phyloP scores from a whole-genome alignment of 2,888 invertebrate species.

The Coleophora deauratella region DNA sequence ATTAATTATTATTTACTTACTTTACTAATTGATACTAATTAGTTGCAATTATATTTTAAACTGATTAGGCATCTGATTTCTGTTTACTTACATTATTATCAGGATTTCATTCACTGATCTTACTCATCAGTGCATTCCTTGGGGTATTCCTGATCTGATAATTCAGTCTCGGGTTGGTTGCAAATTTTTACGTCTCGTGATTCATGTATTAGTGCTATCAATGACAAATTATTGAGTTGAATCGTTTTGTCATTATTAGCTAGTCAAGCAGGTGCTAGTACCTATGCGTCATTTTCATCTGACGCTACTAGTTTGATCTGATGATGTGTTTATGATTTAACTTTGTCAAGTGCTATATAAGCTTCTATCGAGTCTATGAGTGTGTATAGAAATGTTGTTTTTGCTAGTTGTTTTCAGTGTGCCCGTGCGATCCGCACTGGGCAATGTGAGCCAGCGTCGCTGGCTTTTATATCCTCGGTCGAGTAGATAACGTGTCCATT shows the following conservation, averaged over 20 bases:
- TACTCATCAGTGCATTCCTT: constrained; percentile 16
- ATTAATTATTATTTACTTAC: too few relatives aligned
- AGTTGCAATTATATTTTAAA: background rate
- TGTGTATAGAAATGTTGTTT: constrained; percentile 3
- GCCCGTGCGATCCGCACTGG: constrained; percentile 70
- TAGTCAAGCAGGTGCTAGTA: too few relatives aligned
- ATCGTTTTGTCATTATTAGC: too few relatives aligned
- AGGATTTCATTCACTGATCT: background rate
- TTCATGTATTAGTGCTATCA: too few relatives aligned
- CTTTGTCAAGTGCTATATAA: too few relatives aligned
- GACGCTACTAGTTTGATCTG: too few relatives aligned
- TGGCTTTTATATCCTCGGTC: constrained; percentile 49
- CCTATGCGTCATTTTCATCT: too few relatives aligned
- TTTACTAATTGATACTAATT: background rate
- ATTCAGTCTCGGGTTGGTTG: constrained; percentile 9
- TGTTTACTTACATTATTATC: background rate
- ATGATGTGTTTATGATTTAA: too few relatives aligned
- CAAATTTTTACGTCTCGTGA: too few relatives aligned
- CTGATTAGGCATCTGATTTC: background rate
- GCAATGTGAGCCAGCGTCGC: constrained; percentile 22
- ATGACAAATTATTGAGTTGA: too few relatives aligned
- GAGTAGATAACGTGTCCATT: constrained; percentile 15
- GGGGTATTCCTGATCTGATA: constrained; percentile 18
- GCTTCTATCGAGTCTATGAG: background rate
- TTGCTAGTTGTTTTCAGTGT: constrained; percentile 38